A percentile compares a stretch with the other conserved stretches of the same genome.
These are phyloP conservation scores for Otis tarda DNA, from an alignment of 2,113 vertebrate species.

Conservation along the genomic window DNA sequence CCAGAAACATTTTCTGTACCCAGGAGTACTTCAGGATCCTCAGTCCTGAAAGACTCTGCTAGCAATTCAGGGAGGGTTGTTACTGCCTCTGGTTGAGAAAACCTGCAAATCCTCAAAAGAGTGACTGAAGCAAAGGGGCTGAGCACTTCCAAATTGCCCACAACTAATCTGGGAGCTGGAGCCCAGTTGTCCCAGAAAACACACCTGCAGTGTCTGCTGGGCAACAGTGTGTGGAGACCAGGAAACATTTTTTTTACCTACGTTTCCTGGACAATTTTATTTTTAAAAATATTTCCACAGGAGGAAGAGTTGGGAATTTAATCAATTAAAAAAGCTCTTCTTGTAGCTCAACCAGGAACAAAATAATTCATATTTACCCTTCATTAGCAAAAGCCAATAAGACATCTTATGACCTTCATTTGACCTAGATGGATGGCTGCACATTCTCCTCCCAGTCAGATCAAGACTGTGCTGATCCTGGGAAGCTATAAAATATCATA, in stretches of 20 bases:
- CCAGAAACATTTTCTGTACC: too few relatives aligned
- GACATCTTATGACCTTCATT: neutral
- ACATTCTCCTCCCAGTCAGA: neutral
- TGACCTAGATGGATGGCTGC: neutral
- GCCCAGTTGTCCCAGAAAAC: neutral
- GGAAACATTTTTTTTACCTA: neutral
- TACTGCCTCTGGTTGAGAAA: neutral
- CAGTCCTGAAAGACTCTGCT: neutral
- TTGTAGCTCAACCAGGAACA: neutral
- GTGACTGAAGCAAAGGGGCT: neutral
- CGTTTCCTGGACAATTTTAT: neutral
- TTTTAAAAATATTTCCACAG: neutral
- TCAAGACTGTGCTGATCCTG: neutral
- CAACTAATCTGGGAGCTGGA: neutral
- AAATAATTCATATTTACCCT: neutral
- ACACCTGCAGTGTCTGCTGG: neutral
- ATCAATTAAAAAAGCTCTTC: neutral
- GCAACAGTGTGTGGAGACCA: rapidly evolving
- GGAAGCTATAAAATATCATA: neutral
- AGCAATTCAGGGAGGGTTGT: neutral
- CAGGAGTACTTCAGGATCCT: neutral
- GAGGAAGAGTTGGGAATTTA: neutral
- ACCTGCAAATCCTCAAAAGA: neutral
- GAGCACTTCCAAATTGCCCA: neutral
- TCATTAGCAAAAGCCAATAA: neutral